Percentiles rank a stretch among this genome's conserved stretches.
Evolutionary conservation across 2,797 vertebrate genomes (phyloP).

Genomic region (Typhlichthys eigenmanni): DNA sequence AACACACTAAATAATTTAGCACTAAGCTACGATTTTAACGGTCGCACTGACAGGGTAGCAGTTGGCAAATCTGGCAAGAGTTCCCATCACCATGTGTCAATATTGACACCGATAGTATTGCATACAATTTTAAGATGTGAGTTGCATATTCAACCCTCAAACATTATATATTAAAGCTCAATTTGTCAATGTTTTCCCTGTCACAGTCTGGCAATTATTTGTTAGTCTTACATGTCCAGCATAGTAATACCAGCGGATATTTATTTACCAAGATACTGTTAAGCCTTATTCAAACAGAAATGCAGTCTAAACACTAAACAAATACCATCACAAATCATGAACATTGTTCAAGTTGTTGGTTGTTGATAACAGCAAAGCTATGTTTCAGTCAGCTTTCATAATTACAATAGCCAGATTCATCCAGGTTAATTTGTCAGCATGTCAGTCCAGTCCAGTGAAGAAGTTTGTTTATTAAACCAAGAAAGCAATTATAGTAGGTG

Average conservation of each 20-base stretch:
- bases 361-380: no score
- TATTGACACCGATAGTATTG: slow-evolving; percentile 30
- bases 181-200: no score
- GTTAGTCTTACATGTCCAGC: no score
- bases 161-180: slow-evolving; percentile 25
- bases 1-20: slow-evolving; percentile 54
- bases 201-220: no score
- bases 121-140: slow-evolving; percentile 25
- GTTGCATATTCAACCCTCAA: slow-evolving; percentile 36
- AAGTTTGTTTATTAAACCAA: slow-evolving; percentile 15
- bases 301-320: no score
- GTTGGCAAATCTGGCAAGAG: slow-evolving; percentile 6
- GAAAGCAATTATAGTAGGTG: not conserved
- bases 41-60: slow-evolving; percentile 6
- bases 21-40: slow-evolving; percentile 10
- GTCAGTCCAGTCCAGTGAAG: not conserved
- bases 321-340: no score
- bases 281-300: no score
- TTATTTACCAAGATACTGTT: no score
- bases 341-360: no score
- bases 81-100: slow-evolving; percentile 19
- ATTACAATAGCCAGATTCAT: not conserved
- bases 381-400: no score
- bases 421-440: not conserved
- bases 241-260: no score